phyloP scores from a whole-genome alignment of 2,113 vertebrate species.

The Reinhardtius hippoglossoides region DNA sequence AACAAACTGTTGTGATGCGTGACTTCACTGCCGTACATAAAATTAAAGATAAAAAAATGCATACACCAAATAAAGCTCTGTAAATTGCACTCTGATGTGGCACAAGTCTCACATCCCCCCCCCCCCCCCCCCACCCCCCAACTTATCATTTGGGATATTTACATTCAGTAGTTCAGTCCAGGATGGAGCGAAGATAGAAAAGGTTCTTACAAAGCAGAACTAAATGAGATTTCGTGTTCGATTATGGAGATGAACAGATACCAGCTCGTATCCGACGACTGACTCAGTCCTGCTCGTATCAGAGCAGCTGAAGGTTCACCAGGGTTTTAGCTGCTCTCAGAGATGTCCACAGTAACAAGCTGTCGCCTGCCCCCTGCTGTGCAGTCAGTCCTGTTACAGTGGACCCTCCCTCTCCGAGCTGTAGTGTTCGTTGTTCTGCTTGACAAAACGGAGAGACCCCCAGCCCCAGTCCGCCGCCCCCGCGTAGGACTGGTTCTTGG shows the following conservation, averaged over 20 bases:
- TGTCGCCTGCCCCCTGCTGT: slow-evolving; percentile 72
- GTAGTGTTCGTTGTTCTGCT: slow-evolving; percentile 51
- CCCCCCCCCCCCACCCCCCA: background rate
- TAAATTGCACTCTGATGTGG: slow-evolving; percentile 76
- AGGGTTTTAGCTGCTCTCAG: slow-evolving; percentile 20
- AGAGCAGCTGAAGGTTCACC: slow-evolving; percentile 31
- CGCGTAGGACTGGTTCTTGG: slow-evolving; percentile 8
- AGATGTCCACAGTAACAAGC: slow-evolving; percentile 50
- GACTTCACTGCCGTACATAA: slow-evolving; percentile 28
- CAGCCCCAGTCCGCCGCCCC: slow-evolving; percentile 35
- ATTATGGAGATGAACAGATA: slow-evolving; percentile 38
- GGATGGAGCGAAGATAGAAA: slow-evolving; percentile 42
- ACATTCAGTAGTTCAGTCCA: slow-evolving; percentile 79
- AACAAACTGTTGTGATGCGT: slow-evolving; percentile 2
- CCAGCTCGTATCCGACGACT: slow-evolving; percentile 21
- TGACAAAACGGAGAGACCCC: slow-evolving; percentile 39
- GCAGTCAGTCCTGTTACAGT: slow-evolving; percentile 64
- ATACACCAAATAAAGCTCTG: slow-evolving; percentile 72
- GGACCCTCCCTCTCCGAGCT: slow-evolving; percentile 28
- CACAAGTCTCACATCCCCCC: slow-evolving; percentile 21
- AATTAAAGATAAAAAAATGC: slow-evolving; percentile 22
- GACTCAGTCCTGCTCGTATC: slow-evolving; percentile 22
- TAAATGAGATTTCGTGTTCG: slow-evolving; percentile 39
- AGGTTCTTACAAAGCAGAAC: slow-evolving; percentile 63
- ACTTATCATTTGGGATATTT: slow-evolving; percentile 68